Evolutionary conservation across 2,797 vertebrate genomes (phyloP).

Genomic region (Xerus rutilus): DNA sequence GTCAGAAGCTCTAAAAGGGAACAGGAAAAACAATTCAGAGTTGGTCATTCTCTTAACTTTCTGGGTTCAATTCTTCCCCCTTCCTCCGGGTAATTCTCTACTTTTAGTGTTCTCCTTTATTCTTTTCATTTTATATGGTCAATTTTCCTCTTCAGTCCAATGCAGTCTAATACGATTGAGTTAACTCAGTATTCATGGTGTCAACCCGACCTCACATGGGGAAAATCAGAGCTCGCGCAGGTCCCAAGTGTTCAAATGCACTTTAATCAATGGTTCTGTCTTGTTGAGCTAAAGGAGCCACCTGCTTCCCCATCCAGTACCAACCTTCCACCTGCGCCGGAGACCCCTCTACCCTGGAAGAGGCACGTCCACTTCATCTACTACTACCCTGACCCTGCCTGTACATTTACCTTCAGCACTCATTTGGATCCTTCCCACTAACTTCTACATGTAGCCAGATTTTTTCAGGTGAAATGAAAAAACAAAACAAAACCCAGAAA

Average conservation of each 20-base stretch:
- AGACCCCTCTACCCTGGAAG: neutral
- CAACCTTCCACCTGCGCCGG: neutral
- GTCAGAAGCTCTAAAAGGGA: neutral
- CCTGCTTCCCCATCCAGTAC: no score
- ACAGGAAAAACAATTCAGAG: conserved; percentile 3
- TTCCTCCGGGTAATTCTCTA: neutral
- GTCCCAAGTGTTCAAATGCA: neutral
- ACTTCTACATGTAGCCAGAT: neutral
- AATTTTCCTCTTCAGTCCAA: neutral
- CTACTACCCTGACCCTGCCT: neutral
- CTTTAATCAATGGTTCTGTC: neutral
- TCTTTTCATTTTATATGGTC: conserved; percentile 58
- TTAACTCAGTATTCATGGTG: conserved; percentile 34
- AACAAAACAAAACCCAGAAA: neutral
- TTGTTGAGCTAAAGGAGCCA: neutral
- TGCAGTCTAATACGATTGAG: neutral
- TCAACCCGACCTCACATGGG: neutral
- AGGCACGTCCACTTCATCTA: neutral
- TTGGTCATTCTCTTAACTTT: conserved; percentile 43
- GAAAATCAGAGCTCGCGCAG: neutral
- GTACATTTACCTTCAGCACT: neutral
- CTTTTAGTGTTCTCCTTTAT: conserved; percentile 46
- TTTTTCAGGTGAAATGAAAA: neutral
- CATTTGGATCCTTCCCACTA: neutral
- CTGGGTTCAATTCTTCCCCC: neutral